Conservation (phyloP, 2,113 vertebrate species). For the Uria lomvia region DNA sequence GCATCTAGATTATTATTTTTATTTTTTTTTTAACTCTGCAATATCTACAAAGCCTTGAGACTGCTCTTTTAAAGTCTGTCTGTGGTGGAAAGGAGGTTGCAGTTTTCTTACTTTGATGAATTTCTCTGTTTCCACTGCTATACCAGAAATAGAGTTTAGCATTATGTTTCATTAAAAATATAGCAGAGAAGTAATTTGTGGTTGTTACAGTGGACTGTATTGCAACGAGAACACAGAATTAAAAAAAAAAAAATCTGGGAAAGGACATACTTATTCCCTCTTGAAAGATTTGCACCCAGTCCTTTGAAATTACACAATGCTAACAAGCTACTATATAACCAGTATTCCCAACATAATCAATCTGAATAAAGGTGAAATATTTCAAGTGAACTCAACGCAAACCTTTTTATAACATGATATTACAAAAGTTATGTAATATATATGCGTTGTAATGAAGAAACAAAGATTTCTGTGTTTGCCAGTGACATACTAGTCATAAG, state of each 20-base stretch:
- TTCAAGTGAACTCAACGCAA: neutral
- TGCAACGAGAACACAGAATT: neutral
- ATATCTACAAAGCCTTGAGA: neutral
- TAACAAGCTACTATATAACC: neutral
- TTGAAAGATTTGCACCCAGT: neutral
- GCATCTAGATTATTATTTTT: neutral
- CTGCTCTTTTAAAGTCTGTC: neutral
- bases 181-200: neutral
- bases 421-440: neutral
- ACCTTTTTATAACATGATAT: neutral
- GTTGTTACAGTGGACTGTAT: neutral
- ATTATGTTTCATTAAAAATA: neutral
- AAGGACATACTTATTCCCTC: neutral
- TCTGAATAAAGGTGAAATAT: conserved; percentile 5
- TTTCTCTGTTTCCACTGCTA: neutral
- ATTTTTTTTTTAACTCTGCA: neutral
- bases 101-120: neutral
- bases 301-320: neutral
- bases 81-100: neutral
- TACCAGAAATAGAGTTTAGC: neutral
- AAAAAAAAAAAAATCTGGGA: neutral
- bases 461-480: neutral
- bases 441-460: neutral
- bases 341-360: neutral
- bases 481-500: neutral